These are phyloP conservation scores for Apamea monoglypha DNA, from an alignment of 2,888 invertebrate genomes.

Conservation along the genomic window DNA sequence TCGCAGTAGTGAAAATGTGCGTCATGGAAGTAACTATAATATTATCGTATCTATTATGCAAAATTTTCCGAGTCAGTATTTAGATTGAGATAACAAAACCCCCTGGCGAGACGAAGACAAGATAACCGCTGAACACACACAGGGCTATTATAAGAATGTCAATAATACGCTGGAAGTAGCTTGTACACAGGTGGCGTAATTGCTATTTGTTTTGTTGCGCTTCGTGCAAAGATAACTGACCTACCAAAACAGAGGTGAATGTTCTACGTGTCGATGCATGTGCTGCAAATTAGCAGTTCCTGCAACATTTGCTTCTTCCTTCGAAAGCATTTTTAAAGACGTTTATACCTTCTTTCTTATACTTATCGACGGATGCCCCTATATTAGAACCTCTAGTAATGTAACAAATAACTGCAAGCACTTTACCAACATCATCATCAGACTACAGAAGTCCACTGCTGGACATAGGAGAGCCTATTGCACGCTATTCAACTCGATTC, in stretches of 20 bases:
- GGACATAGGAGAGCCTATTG: neutral
- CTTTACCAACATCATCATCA: neutral
- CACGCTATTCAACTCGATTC: neutral
- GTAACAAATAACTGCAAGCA: neutral
- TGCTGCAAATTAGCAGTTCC: neutral
- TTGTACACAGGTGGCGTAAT: slow-evolving; percentile 32
- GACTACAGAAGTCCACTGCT: neutral
- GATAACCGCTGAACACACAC: slow-evolving; percentile 46
- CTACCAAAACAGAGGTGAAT: slow-evolving; percentile 18
- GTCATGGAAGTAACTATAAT: slow-evolving; percentile 49
- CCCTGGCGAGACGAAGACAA: slow-evolving; percentile 63
- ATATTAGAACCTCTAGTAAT: neutral
- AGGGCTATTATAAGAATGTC: slow-evolving; percentile 45
- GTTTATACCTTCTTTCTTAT: neutral
- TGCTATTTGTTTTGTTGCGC: slow-evolving; percentile 23
- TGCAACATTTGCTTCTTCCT: neutral
- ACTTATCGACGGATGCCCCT: neutral
- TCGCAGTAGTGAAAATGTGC: slow-evolving; percentile 15
- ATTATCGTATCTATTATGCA: slow-evolving; percentile 50
- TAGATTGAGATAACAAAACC: slow-evolving; percentile 57
- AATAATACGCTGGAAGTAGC: slow-evolving; percentile 35
- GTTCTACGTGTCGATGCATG: neutral
- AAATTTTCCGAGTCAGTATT: slow-evolving; percentile 49
- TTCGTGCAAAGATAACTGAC: slow-evolving; percentile 34
- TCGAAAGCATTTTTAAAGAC: neutral